Conservation (phyloP, 2,113 vertebrate genomes). For the Proteles cristata region DNA sequence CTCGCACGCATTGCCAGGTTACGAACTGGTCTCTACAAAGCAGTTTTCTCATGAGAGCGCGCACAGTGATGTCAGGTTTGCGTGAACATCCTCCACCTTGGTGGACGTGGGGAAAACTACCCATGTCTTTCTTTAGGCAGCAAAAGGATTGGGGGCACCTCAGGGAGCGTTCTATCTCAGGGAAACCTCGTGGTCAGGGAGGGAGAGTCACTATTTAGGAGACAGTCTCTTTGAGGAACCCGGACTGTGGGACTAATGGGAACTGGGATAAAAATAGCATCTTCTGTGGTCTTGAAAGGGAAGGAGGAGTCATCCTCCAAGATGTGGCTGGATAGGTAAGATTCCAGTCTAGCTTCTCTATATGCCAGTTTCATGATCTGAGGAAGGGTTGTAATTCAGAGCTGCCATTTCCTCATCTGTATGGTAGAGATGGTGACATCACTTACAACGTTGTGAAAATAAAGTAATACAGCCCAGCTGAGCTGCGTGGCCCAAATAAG, state of each 20-base stretch:
- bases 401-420: fast-evolving
- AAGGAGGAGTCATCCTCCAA: not conserved
- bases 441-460: not conserved
- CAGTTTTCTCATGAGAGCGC: not conserved
- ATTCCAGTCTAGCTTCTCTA: not conserved
- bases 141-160: not conserved
- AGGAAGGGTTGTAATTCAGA: not conserved
- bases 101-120: not conserved
- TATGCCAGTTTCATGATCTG: not conserved
- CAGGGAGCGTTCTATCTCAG: not conserved
- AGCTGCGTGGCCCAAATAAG: not conserved
- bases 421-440: not conserved
- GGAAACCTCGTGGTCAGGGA: not conserved
- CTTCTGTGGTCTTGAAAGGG: not conserved
- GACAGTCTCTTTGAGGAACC: too few relatives aligned
- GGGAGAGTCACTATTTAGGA: not conserved
- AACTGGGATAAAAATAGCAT: not conserved
- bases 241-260: not conserved
- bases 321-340: not conserved
- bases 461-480: not conserved
- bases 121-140: not conserved
- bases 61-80: not conserved
- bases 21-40: not conserved
- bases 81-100: not conserved
- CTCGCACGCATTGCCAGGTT: not conserved